Conservation (phyloP, 1,140 invertebrate genomes). For the Ips typographus region DNA sequence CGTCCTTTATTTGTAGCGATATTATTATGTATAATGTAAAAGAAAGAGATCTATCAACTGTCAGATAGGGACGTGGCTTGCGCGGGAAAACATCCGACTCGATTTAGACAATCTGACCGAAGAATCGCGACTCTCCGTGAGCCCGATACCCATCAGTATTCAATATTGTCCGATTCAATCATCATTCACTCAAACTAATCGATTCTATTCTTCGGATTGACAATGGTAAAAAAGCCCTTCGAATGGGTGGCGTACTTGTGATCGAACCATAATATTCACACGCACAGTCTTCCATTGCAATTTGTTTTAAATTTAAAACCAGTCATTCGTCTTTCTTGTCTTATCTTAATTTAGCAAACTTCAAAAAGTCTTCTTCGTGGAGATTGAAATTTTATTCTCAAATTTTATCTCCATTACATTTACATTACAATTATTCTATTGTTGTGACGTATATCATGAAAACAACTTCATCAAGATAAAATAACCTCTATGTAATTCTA, state of each 20-base stretch:
- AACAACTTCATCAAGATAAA: too few relatives aligned
- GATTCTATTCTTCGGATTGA: constrained; percentile 41
- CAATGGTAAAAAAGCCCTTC: constrained; percentile 35
- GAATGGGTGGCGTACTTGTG: constrained; percentile 1
- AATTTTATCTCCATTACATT: too few relatives aligned
- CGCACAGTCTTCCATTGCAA: too few relatives aligned
- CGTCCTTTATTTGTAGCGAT: constrained; percentile 34
- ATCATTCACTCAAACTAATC: constrained; percentile 41
- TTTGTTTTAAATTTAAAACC: too few relatives aligned
- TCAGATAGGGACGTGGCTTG: constrained; percentile 33
- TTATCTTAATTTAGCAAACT: too few relatives aligned
- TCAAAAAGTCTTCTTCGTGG: too few relatives aligned
- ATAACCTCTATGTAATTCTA: too few relatives aligned
- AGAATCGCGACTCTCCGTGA: constrained; percentile 37
- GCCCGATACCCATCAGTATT: constrained; percentile 42
- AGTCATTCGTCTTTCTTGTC: too few relatives aligned
- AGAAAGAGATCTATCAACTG: constrained; percentile 42
- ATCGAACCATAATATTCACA: too few relatives aligned
- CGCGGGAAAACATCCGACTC: constrained; percentile 32
- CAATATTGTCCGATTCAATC: constrained; percentile 40
- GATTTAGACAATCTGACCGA: constrained; percentile 38
- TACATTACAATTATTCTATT: too few relatives aligned
- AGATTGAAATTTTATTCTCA: too few relatives aligned
- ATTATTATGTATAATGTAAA: constrained; percentile 41
- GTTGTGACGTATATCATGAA: too few relatives aligned